Evolutionary conservation across 2,113 vertebrate species (phyloP).

Genomic region (Haplotaxodon microlepis): DNA sequence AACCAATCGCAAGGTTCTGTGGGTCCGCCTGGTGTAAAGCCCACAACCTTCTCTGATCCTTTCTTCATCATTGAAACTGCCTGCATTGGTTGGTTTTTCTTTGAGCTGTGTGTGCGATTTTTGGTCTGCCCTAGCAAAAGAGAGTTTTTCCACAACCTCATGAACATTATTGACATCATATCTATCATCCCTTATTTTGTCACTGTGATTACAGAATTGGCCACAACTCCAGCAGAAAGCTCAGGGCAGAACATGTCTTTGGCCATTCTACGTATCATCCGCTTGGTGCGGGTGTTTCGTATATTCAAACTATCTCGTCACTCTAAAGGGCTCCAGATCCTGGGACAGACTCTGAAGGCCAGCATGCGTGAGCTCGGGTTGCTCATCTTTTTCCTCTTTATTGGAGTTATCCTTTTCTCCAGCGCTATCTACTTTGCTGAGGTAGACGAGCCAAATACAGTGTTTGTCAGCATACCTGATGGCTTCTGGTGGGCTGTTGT

Average conservation of each 20-base stretch:
- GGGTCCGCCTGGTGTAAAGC: constrained; percentile 1
- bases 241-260: constrained; percentile 93
- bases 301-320: constrained; percentile 96
- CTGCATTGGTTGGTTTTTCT: constrained; percentile 94
- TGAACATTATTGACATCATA: constrained; percentile 95
- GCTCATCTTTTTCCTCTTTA: constrained; percentile 97
- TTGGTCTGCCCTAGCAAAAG: constrained; percentile 89
- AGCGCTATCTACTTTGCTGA: constrained; percentile 95
- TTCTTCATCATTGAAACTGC: constrained; percentile 93
- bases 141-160: constrained; percentile 90
- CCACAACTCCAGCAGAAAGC: constrained; percentile 77
- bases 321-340: constrained; percentile 88
- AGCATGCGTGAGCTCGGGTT: constrained; percentile 87
- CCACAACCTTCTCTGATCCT: constrained; percentile 83
- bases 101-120: constrained; percentile 85
- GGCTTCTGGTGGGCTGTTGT: constrained; percentile 99
- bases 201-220: constrained; percentile 83
- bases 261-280: constrained; percentile 90
- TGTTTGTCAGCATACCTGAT: constrained; percentile 95
- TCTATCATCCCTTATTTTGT: constrained; percentile 97
- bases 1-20: constrained; percentile 45
- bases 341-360: constrained; percentile 89
- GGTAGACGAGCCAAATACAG: constrained; percentile 89
- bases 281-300: constrained; percentile 93
- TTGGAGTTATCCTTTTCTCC: constrained; percentile 96